Conservation (phyloP, 35 echinoderm and acorn worm species). For the Stichopus chloronotus region DNA sequence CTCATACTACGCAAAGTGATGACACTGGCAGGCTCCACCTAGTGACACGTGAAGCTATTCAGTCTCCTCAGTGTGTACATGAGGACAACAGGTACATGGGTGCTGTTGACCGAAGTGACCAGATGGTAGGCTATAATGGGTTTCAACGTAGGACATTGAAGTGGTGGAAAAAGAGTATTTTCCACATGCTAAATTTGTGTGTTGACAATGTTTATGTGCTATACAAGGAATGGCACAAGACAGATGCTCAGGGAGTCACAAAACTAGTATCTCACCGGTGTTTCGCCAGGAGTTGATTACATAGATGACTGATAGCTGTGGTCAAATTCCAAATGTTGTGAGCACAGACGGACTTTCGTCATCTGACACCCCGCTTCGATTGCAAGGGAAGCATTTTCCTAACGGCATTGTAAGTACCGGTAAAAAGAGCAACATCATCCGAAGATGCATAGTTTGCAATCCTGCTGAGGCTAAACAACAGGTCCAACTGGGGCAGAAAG, state of each 20-base stretch:
- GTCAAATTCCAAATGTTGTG: neutral
- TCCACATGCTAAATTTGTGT: conserved; percentile 24
- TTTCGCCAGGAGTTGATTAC: neutral
- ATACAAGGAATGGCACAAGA: conserved; percentile 36
- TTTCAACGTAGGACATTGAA: conserved; percentile 38
- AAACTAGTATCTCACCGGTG: neutral
- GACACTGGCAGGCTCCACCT: neutral
- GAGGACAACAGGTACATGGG: conserved; percentile 45
- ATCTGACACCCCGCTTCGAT: neutral
- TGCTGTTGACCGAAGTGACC: conserved; percentile 59
- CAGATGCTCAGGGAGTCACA: neutral
- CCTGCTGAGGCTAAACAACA: conserved; percentile 2
- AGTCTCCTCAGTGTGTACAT: conserved; percentile 1
- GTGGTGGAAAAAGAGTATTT: conserved; percentile 49
- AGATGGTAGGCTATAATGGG: conserved; percentile 31
- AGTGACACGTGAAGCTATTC: neutral
- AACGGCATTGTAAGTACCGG: neutral
- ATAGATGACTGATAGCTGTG: conserved; percentile 5
- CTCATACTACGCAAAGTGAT: conserved; percentile 5
- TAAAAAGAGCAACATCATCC: neutral
- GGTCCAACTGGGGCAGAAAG: neutral
- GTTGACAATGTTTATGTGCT: conserved; percentile 28
- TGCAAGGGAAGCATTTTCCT: conserved; percentile 18
- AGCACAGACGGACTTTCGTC: neutral
- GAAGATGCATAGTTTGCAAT: conserved; percentile 16